Percentiles rank a stretch among this genome's conserved stretches.
These are phyloP conservation scores for Cristatella mucedo DNA, from an alignment of 2,888 invertebrate genomes.

Conservation along the genomic window DNA sequence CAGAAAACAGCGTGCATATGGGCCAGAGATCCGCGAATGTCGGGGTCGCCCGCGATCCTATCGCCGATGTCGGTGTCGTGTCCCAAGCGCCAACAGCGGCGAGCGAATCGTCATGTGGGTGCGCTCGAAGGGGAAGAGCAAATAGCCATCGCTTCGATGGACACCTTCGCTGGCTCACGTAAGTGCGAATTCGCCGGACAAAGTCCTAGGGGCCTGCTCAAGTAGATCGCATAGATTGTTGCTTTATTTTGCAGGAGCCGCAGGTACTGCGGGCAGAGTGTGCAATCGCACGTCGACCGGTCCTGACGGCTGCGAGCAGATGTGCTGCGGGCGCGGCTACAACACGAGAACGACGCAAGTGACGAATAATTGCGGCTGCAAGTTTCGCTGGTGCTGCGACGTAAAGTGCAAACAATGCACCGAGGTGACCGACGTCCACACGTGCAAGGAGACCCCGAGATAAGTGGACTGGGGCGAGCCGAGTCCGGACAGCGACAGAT, in stretches of 20 bases:
- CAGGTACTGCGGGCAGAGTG: conserved; percentile 43
- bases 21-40: too few relatives aligned
- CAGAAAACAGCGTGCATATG: too few relatives aligned
- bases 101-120: too few relatives aligned
- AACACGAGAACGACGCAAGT: conserved; percentile 47
- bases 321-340: conserved; percentile 44
- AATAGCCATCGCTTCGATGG: too few relatives aligned
- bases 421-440: conserved; percentile 54
- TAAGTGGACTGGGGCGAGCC: too few relatives aligned
- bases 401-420: conserved; percentile 64
- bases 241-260: conserved; percentile 37
- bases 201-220: neutral
- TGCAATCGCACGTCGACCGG: conserved; percentile 44
- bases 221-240: neutral
- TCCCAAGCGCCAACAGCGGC: too few relatives aligned
- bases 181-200: too few relatives aligned
- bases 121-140: too few relatives aligned
- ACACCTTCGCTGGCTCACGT: too few relatives aligned
- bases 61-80: too few relatives aligned
- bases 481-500: too few relatives aligned
- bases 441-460: conserved; percentile 52
- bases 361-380: conserved; percentile 59
- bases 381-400: conserved; percentile 70
- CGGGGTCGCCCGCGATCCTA: too few relatives aligned
- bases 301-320: conserved; percentile 41